These are phyloP conservation scores for Cecidostiba fungosa DNA, from an alignment of 2,888 invertebrate species.

Conservation along the genomic window DNA sequence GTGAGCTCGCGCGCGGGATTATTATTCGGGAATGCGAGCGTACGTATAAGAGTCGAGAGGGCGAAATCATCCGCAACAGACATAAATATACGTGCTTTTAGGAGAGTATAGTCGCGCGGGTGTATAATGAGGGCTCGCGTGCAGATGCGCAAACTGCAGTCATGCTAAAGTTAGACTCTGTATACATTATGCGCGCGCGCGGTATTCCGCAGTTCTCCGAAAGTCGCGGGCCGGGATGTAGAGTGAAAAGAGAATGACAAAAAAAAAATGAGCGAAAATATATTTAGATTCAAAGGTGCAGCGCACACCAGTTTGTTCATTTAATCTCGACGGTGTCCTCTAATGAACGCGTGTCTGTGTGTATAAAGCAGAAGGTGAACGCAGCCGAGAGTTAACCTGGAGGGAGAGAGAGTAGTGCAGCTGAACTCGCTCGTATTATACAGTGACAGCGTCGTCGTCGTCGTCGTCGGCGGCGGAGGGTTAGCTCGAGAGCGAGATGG, in stretches of 20 bases:
- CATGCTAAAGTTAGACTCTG: conserved; percentile 37
- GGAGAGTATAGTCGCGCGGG: background rate
- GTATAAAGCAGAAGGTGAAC: conserved; percentile 41
- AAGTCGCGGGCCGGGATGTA: background rate
- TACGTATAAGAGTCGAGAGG: background rate
- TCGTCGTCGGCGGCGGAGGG: conserved; percentile 33
- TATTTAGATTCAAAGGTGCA: background rate
- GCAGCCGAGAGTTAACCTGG: too few relatives aligned
- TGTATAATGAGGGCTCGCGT: background rate
- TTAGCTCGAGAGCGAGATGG: conserved; percentile 67
- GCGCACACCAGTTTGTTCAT: background rate
- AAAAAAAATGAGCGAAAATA: background rate
- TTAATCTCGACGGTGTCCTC: conserved; percentile 47
- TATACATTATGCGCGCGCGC: background rate
- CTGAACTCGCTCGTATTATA: conserved; percentile 47
- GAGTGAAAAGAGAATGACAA: background rate
- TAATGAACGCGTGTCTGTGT: conserved; percentile 58
- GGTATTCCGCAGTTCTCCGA: background rate
- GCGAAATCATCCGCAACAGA: conserved; percentile 34
- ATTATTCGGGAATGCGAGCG: conserved; percentile 65
- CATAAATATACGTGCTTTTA: conserved; percentile 51
- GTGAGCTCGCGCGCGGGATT: background rate
- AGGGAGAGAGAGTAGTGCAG: conserved; percentile 57
- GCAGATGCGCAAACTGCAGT: conserved; percentile 46
- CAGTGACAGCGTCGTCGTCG: background rate